Conservation (phyloP, 30 jellyfish, hydroid and myxozoan genomes). For the Nemopilema nomurai region DNA sequence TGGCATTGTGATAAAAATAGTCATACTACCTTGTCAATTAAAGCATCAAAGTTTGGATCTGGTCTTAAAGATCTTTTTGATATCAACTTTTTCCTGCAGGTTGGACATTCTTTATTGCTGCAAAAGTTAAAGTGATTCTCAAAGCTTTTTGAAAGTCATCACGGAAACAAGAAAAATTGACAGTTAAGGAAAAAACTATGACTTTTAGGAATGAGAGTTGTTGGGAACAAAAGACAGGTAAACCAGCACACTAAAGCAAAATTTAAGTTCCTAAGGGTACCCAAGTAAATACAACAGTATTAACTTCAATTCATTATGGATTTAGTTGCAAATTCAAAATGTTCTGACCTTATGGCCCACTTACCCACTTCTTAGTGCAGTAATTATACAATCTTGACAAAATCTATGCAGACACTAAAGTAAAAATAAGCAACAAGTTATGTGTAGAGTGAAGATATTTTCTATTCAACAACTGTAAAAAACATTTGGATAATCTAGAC, state of each 20-base stretch:
- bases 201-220: too few species aligned
- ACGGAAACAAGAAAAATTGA: too few species aligned
- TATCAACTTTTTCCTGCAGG: slow-evolving; percentile 94
- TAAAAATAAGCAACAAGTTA: neutral
- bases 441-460: too few species aligned
- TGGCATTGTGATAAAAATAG: neutral
- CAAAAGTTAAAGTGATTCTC: too few species aligned
- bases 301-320: too few species aligned
- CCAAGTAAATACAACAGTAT: too few species aligned
- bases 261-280: too few species aligned
- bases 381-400: slow-evolving; percentile 96
- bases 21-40: slow-evolving; percentile 92
- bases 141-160: too few species aligned
- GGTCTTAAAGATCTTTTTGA: slow-evolving; percentile 95
- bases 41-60: slow-evolving; percentile 98
- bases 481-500: neutral
- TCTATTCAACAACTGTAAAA: neutral
- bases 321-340: neutral
- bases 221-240: too few species aligned
- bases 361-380: slow-evolving; percentile 98
- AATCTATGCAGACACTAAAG: slow-evolving; percentile 87
- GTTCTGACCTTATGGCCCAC: neutral
- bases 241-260: too few species aligned
- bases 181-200: too few species aligned
- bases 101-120: slow-evolving; percentile 97